Base-by-base conservation (phyloP, 1,140 invertebrate genomes). In the Drosophila grimshawi region DNA sequence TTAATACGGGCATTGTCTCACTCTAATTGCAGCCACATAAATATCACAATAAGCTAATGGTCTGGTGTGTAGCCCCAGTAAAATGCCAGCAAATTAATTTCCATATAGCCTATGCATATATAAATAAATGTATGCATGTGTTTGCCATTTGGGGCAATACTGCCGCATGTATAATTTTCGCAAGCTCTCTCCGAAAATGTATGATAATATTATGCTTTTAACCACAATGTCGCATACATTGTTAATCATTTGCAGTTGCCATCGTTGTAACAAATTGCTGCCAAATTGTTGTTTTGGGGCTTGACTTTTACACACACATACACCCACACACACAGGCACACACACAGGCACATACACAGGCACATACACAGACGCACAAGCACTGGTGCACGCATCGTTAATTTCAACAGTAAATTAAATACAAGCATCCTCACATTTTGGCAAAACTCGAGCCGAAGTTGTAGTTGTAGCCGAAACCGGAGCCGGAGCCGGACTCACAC, bases 171-270 rank as follows among this genome's bases (percentile, higher is more conserved):
- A 56, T 48, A 56, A 62, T 69, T 59, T 57, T 43, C 56, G 67
- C 35, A 32, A 10, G 41, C 43, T 64, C 27, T 32, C 32, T 32
- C 41, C 63, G 33, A 70, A 86, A n/a, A 79, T 82, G 76, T 76
- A 80, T 88, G 82, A 81, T 88, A 88, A 88, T 86, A 86, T 89
- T 88, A 89, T 88, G 83, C 80, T 79, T 74, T 88, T 88, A 83
- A 83, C 83, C 83, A 89, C 83, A 88, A 88, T 83, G 85, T 88
- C 85, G 80, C 77, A 77, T 78, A 81, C 81, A 89, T 85, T 89
- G 85, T 89, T 89, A 89, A 89, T 89, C 85, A 89, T 89, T 82
- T 89, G 80, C 85, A 89, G 85, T 89, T 78, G 85, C 82, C 82
- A 70, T 41, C 57, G 71, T 78, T 86, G 85, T 83, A 76, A 81